These are phyloP conservation scores for Ceratina calcarata DNA, from an alignment of 1,140 invertebrate species.

Conservation along the genomic window DNA sequence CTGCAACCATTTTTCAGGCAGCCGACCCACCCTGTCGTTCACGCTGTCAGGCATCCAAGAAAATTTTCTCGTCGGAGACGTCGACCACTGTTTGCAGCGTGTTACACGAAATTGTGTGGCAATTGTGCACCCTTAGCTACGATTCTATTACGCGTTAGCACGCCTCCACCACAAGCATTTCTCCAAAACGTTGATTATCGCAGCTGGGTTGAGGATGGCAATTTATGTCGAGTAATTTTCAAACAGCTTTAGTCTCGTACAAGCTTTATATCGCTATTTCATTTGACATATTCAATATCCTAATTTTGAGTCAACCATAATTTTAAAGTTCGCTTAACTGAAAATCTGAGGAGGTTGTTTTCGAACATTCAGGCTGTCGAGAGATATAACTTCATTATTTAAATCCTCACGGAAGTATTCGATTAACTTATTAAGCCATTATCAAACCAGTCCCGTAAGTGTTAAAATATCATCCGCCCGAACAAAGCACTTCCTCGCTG, in stretches of 20 bases:
- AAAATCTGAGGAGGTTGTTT: no score
- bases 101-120: slow-evolving; percentile 1
- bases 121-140: background rate
- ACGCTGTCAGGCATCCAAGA: slow-evolving; percentile 23
- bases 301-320: no score
- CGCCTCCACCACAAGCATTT: slow-evolving; percentile 18
- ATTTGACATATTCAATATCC: no score
- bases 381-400: no score
- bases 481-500: background rate
- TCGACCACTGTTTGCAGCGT: background rate
- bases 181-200: background rate
- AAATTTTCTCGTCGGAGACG: slow-evolving; percentile 27
- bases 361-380: no score
- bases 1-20: slow-evolving; percentile 47
- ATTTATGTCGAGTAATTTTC: background rate
- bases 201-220: background rate
- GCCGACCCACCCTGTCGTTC: slow-evolving; percentile 24
- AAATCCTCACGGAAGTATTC: no score
- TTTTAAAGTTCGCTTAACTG: no score
- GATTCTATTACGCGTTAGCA: slow-evolving; percentile 15
- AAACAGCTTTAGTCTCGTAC: no score
- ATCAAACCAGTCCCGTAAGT: background rate
- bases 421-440: background rate
- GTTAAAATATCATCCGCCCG: slow-evolving; percentile 10
- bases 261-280: no score